Base-by-base conservation (phyloP, 1,140 invertebrate genomes). In the Eciton burchellii region DNA sequence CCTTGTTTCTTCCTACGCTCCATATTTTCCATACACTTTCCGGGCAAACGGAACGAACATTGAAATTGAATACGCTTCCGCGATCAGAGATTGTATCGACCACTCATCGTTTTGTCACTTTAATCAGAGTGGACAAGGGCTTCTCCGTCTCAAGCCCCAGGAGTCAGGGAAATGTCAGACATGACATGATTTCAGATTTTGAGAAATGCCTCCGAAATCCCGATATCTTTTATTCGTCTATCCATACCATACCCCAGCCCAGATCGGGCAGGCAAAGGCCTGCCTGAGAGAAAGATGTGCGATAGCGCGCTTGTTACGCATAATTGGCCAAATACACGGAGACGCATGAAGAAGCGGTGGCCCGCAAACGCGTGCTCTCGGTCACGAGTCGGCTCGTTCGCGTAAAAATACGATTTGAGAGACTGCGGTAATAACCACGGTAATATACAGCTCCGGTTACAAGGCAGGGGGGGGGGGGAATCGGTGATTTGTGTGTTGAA, bases 401-500 rank as follows among this genome's bases (percentile, higher is more conserved):
- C 66, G 45, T 29, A 81, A 60, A 81, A 81, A 62, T 81, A 81
- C 68, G 70, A 47, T 72, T 49, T 54, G 56, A 60, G 45, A 72
- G 45, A 47, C 35, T 74, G n/a, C 68, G 77, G 84, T 85, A 83
- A 85, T 83, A 77, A 66, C 56, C 68, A 68, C 47, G 84, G 24
- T 85, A 83, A 85, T 77, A 77, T 83, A 85, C 84, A 77, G 68
- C 84, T 83, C 81, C 65, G 68, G 79, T 82, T 76, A 26, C 65
- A 56, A 26, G 54, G 71, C 49, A 49, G 60, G 77, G 83, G 74
- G 54, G 71, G 41, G 47, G 60, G 77, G 83, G 74, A 56, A 65
- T 43, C 63, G 71, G 47, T 83, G 84, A 85, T 85, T 85, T 83
- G 82, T 83, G 82, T 83, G 82, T 83, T 73, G 82, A 77, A 72